A percentile compares a stretch with the other conserved stretches of the same genome.
Evolutionary conservation across 1,140 invertebrate genomes (phyloP).

Genomic region (Zelostemma sp.): DNA sequence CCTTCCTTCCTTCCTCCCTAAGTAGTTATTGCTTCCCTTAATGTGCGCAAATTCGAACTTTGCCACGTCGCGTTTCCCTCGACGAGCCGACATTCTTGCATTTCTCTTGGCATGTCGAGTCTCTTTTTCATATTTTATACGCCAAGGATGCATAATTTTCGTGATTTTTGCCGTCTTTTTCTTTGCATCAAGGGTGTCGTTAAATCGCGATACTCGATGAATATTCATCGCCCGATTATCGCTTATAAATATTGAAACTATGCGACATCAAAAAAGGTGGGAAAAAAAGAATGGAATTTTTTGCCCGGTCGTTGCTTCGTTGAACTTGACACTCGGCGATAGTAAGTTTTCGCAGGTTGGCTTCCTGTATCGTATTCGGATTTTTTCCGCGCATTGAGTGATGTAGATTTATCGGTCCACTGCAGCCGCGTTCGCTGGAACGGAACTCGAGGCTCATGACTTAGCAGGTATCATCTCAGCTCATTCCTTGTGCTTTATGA

Average conservation of each 20-base stretch:
- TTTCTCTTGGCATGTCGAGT: conserved; percentile 4
- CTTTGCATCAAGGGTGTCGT: not conserved
- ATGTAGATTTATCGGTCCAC: conserved; percentile 42
- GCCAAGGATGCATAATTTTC: too few relatives aligned
- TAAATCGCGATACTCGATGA: not conserved
- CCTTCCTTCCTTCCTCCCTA: not conserved
- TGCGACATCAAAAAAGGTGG: not conserved
- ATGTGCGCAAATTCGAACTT: conserved; percentile 33
- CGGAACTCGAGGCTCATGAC: conserved; percentile 42
- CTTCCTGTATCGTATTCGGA: conserved; percentile 44
- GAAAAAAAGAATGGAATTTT: not conserved
- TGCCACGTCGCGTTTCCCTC: conserved; percentile 19
- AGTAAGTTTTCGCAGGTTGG: conserved; percentile 31
- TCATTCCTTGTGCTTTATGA: conserved; percentile 58
- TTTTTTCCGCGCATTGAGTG: conserved; percentile 31
- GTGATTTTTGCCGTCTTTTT: too few relatives aligned
- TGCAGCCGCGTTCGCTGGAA: conserved; percentile 30
- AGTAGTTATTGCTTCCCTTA: conserved; percentile 36
- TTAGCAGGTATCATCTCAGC: conserved; percentile 33
- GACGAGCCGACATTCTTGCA: conserved; percentile 19
- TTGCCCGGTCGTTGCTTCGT: not conserved
- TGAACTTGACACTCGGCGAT: not conserved
- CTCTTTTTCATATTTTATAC: too few relatives aligned
- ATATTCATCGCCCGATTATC: not conserved
- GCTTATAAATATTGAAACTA: not conserved